Percentiles rank a stretch among this genome's conserved stretches.
Evolutionary conservation across 1,140 invertebrate species (phyloP).

Genomic region (Sweltsa coloradensis): DNA sequence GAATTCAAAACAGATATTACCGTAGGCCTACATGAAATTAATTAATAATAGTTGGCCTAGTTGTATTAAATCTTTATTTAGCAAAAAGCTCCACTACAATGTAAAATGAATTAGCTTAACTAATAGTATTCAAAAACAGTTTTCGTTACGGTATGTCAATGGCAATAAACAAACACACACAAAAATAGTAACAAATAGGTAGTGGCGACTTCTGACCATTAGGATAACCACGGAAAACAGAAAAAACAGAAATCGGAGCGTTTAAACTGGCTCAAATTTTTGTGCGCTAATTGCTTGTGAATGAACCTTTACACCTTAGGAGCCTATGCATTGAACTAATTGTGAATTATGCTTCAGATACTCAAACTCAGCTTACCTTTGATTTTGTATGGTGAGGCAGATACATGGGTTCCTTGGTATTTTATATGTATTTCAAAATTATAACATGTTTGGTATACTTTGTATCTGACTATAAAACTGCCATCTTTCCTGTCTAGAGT

Average conservation of each 20-base stretch:
- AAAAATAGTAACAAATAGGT: too few relatives aligned
- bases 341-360: neutral
- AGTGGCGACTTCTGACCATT: neutral
- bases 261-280: too few relatives aligned
- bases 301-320: neutral
- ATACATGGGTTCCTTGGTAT: conserved; percentile 51
- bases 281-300: neutral
- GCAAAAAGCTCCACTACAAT: too few relatives aligned
- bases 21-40: too few relatives aligned
- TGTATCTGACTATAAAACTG: conserved; percentile 73
- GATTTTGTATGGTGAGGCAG: conserved; percentile 50
- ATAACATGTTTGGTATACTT: conserved; percentile 59
- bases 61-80: too few relatives aligned
- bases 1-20: too few relatives aligned
- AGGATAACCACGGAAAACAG: conserved; percentile 4
- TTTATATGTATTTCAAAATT: conserved; percentile 56
- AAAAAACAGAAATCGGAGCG: too few relatives aligned
- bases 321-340: neutral
- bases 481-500: conserved; percentile 74
- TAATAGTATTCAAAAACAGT: too few relatives aligned
- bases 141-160: too few relatives aligned
- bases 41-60: too few relatives aligned
- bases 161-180: too few relatives aligned
- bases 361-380: conserved; percentile 35
- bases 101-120: too few relatives aligned